Evolutionary conservation across 2,113 vertebrate species (phyloP).

Genomic region (Tapirus terrestris): DNA sequence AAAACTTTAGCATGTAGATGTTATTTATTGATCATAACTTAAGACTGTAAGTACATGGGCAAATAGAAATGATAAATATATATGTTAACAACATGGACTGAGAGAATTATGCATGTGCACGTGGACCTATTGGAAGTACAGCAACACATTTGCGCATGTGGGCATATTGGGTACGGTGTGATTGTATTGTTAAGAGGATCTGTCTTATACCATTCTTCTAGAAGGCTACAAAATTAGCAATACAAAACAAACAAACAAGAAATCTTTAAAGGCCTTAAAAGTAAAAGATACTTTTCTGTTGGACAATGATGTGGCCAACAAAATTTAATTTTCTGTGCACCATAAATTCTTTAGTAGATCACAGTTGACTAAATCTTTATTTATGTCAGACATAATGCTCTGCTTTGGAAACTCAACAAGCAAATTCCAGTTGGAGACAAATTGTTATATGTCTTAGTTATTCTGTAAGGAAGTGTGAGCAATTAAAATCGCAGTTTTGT

Average conservation of each 20-base stretch:
- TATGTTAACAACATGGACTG: background rate
- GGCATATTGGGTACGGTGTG: too few species aligned
- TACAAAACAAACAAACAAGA: background rate
- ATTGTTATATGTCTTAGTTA: background rate
- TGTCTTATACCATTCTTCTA: background rate
- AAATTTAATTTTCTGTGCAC: background rate
- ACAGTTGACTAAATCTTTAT: background rate
- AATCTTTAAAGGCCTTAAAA: background rate
- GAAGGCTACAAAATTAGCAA: background rate
- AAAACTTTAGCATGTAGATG: background rate
- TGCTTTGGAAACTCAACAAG: background rate
- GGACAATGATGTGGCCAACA: background rate
- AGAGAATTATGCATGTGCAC: background rate
- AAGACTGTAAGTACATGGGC: background rate
- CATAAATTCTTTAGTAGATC: constrained; percentile 7
- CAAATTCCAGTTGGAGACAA: background rate
- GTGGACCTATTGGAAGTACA: background rate
- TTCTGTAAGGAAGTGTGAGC: background rate
- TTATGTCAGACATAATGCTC: background rate
- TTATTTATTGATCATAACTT: background rate
- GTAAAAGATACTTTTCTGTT: background rate
- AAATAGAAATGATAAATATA: background rate
- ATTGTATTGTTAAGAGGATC: background rate
- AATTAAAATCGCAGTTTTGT: background rate
- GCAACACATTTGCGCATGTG: background rate